Percentiles rank a stretch among this genome's conserved stretches.
Evolutionary conservation across 2,888 invertebrate genomes (phyloP).

Genomic region (Cerceris ruficornis): DNA sequence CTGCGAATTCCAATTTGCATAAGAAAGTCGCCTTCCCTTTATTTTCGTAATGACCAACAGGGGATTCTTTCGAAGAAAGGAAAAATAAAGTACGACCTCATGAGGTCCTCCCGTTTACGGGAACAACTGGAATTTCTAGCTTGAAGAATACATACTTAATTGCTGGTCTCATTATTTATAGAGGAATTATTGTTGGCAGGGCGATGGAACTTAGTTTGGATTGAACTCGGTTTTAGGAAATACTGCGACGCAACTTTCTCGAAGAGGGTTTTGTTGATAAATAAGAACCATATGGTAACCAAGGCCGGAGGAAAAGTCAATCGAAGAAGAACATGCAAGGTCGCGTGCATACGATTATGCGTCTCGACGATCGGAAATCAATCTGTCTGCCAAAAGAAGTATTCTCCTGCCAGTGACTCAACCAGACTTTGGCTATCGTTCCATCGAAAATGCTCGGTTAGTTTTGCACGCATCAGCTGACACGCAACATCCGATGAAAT

Average conservation of each 20-base stretch:
- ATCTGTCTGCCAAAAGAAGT: conserved; percentile 37
- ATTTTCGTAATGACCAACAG: too few relatives aligned
- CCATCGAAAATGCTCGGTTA: too few relatives aligned
- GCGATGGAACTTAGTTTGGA: not conserved
- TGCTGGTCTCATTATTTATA: too few relatives aligned
- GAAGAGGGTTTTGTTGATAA: not conserved
- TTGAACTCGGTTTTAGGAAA: not conserved
- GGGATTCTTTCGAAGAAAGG: too few relatives aligned
- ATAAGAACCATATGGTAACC: conserved; percentile 15
- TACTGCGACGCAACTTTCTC: not conserved
- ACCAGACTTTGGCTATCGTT: not conserved
- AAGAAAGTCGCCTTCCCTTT: too few relatives aligned
- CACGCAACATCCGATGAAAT: too few relatives aligned
- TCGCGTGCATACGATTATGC: conserved; percentile 42
- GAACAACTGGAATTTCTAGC: too few relatives aligned
- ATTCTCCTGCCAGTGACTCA: conserved; percentile 41
- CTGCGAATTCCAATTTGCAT: too few relatives aligned
- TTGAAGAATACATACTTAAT: too few relatives aligned
- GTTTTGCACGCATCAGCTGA: too few relatives aligned
- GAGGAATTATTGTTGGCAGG: not conserved
- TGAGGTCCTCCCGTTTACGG: too few relatives aligned
- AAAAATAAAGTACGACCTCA: too few relatives aligned
- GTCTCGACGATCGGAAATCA: conserved; percentile 43
- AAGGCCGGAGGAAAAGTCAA: conserved; percentile 8
- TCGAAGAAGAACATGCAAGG: conserved; percentile 38